Base-by-base conservation (phyloP, 2,797 vertebrate genomes). In the Serranus cabrilla region DNA sequence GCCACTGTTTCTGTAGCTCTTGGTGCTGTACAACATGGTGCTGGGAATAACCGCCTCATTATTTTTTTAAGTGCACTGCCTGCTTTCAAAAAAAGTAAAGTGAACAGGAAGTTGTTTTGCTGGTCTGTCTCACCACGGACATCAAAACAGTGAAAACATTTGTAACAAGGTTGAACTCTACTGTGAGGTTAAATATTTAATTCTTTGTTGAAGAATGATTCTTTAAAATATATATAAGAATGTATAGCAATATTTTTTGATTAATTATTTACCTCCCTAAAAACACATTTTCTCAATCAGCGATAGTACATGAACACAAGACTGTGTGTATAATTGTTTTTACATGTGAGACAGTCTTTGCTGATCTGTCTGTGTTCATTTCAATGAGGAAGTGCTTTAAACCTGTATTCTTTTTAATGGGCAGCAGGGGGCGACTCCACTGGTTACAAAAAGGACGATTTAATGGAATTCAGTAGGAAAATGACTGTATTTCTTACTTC, bases 121-220 rank as follows among this genome's bases (percentile, higher is more conserved):
- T 55, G 50, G 27, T 64, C 43, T 18, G 27, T 67, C 56, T 67
- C 34, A 25, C 7, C 4, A n/a, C 9, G 43, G 68, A 74, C 43
- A 57, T 18, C 4, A 75, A 73, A 78, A 43, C 51, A 20, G 46
- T 46, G 50, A 56, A 51, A 83, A 75, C 46, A 40, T 71, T n/a
- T 71, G 55, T 66, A 49, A 63, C 55, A 16, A 45, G 49, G n/a
- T 9, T 58, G 43, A 78, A 82, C 50, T 82, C 23, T 11, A 18
- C 46, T 7, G 20, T 34, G 58, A 74, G 7, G 39, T 61, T 62
- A 54, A 80, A 60, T 20, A 45, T 25, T 55, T 27, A 20, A 40
- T 25, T 55, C 18, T 23, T 37, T 0, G 14, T 14, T n/a, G 51
- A 2, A 56, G 8, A 18, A 14, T 13, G 21, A 25, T 20, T 37